Conservation (phyloP, 2,113 vertebrate genomes). For the Bambusicola thoracicus region DNA sequence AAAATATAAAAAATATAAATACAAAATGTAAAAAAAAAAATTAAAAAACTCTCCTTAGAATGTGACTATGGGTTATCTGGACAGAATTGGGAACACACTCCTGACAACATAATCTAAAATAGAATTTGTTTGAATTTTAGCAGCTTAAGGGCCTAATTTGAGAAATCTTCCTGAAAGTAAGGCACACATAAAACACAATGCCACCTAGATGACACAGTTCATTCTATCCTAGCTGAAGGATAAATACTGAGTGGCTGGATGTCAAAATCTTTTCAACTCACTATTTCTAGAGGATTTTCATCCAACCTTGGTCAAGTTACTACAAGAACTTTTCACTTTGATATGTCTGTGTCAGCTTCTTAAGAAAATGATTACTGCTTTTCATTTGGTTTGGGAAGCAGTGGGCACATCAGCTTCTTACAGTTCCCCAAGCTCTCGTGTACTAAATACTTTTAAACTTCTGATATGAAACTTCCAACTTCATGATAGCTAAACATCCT, state of each 20-base stretch:
- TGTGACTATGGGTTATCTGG: neutral
- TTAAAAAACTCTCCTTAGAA: neutral
- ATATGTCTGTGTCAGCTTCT: neutral
- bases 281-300: conserved; percentile 5
- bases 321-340: neutral
- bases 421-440: neutral
- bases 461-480: neutral
- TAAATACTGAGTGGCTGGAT: neutral
- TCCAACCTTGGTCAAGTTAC: neutral
- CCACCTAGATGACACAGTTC: neutral
- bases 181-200: neutral
- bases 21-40: neutral
- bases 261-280: neutral
- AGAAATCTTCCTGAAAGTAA: neutral
- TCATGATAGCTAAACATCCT: too few species aligned
- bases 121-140: neutral
- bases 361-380: neutral
- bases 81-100: neutral
- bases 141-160: neutral
- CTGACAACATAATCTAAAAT: neutral
- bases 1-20: neutral
- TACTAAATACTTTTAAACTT: neutral
- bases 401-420: neutral
- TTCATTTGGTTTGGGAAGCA: neutral
- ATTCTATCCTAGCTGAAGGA: neutral